Evolutionary conservation across 2,888 invertebrate genomes (phyloP), one percentile per base, ranked within the genome.

Genomic region (Tiliacea aurago): DNA sequence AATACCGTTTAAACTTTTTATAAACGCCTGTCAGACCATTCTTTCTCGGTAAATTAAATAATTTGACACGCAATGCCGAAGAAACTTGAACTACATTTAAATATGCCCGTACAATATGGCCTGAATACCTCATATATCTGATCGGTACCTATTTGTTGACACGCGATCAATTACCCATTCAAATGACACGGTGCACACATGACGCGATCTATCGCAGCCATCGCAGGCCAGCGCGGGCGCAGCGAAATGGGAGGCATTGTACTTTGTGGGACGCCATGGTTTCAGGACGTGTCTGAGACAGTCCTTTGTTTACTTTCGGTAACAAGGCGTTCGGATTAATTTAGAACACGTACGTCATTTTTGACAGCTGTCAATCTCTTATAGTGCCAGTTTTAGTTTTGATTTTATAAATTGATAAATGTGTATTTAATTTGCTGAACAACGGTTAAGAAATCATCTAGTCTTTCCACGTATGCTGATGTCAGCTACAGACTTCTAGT

Each of bases 121-220:
- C 86, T 84, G 84, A 84, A 88, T 89, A 84, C 80, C 73, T 73
- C 67, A 61, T 80, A 80, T 83, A 86, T 88, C 85, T 80, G 81
- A 86, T 87, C 81, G 78, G 76, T 84, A 76, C 78, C 70, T 67
- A 85, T 86, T 86, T 84, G 86, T 86, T 81, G 86, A 76, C 86
- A 86, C 83, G 89, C 90, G 90, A 90, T 91, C 89, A 89, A 91
- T 90, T 90, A 90, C 80, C 89, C 84, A 89, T 89, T 89, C 86
- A 88, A 85, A 86, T 87, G 89, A 87, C 89, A 85, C 78, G 72
- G 74, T 51, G 82, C 87, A 86, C 89, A 81, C 83, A 80, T 83
- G 83, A 86, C 84, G 76, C 79, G 84, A 80, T 71, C 83, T 84
- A 83, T 86, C 78, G 77, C 70, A 41, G 49, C 83, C 83, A 83